A percentile compares a stretch with the other conserved stretches of the same genome.
phyloP scores from a whole-genome alignment of 2,797 vertebrate genomes.

The Acipenser ruthenus region DNA sequence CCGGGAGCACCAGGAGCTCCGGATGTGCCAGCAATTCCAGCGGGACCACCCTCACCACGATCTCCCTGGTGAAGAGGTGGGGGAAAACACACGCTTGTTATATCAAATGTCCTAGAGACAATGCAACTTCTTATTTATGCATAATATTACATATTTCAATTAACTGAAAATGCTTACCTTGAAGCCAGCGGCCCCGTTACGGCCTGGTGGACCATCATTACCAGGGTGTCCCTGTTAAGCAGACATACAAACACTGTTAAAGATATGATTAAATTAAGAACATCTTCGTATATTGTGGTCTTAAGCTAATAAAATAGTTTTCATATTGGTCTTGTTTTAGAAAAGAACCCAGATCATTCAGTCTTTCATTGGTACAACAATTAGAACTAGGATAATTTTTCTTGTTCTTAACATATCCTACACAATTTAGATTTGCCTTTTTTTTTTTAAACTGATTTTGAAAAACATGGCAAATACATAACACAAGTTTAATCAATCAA shows the following conservation, averaged over 20 bases:
- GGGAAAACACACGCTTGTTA: background rate
- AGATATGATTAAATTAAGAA: too few relatives aligned
- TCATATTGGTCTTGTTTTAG: background rate
- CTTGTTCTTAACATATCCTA: too few relatives aligned
- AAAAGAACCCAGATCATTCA: too few relatives aligned
- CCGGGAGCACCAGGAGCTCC: slow-evolving; percentile 82
- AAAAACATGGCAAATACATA: too few relatives aligned
- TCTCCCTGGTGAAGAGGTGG: slow-evolving; percentile 62
- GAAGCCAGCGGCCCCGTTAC: slow-evolving; percentile 77
- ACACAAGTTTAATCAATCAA: too few relatives aligned
- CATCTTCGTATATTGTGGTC: too few relatives aligned
- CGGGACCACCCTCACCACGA: slow-evolving; percentile 75
- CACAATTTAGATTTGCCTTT: too few relatives aligned
- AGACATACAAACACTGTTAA: background rate
- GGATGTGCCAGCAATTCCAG: slow-evolving; percentile 63
- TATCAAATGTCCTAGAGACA: background rate
- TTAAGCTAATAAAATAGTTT: too few relatives aligned
- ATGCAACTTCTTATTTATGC: slow-evolving; percentile 2
- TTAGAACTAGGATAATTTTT: too few relatives aligned
- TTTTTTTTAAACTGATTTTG: too few relatives aligned
- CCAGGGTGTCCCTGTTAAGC: slow-evolving; percentile 77
- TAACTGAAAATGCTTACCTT: slow-evolving; percentile 66
- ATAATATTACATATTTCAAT: background rate
- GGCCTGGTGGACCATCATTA: slow-evolving; percentile 88
- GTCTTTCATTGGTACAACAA: too few relatives aligned